phyloP scores from a whole-genome alignment of 1,140 invertebrate species.

The Calliphora vicina region DNA sequence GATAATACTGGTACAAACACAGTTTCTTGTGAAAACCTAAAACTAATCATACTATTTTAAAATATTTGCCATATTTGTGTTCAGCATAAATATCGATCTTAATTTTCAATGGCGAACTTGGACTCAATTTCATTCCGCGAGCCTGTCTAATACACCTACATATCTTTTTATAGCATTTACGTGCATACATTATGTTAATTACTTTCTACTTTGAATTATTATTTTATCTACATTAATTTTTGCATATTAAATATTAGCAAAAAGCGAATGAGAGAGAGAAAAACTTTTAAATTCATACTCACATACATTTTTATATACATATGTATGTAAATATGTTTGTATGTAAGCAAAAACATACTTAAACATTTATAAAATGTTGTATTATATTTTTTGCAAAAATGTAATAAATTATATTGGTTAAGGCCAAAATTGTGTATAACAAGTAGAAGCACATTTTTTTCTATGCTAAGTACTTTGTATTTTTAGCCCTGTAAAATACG shows the following conservation, averaged over 20 bases:
- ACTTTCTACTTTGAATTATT: slow-evolving; percentile 26
- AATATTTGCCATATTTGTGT: too few species aligned
- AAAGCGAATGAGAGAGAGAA: background rate
- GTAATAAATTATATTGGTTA: slow-evolving; percentile 6
- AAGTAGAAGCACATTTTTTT: too few species aligned
- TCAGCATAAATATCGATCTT: too few species aligned
- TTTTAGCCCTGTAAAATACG: background rate
- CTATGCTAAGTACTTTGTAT: background rate
- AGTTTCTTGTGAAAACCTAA: too few species aligned
- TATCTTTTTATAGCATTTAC: slow-evolving; percentile 16
- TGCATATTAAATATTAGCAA: slow-evolving; percentile 1
- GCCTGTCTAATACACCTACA: too few species aligned
- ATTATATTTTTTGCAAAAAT: background rate
- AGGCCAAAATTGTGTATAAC: background rate
- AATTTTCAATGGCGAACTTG: too few species aligned
- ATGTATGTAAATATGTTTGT: background rate
- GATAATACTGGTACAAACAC: too few species aligned
- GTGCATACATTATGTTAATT: slow-evolving; percentile 33
- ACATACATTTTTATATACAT: background rate
- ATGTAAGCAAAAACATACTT: background rate
- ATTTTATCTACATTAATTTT: slow-evolving; percentile 25
- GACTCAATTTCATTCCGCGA: too few species aligned
- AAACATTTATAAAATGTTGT: background rate
- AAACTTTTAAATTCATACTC: background rate
- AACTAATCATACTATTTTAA: too few species aligned